Base-by-base conservation (phyloP, 1,140 invertebrate species). In the Globodera ellingtonae region DNA sequence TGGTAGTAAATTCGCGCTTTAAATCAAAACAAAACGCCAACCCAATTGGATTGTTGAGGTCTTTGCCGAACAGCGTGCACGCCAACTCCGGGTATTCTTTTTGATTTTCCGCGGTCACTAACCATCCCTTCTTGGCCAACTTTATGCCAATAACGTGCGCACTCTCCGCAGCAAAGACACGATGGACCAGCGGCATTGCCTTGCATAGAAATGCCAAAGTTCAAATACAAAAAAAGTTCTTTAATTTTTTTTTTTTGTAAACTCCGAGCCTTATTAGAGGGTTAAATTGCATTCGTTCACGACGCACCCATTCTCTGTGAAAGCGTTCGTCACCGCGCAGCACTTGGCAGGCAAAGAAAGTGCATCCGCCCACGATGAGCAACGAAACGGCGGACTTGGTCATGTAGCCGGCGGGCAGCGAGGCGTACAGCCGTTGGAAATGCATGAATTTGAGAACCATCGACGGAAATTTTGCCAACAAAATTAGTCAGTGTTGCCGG, bases 21-120 rank as follows among this genome's bases (percentile, higher is more conserved):
- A 79, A 52, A 18, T 59, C 50, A 18, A 24, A 65, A 21, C 9
- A 24, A 48, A 72, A 77, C 50, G 9, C 18, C 18, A 71, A 65
- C 81, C 82, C 82, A n/a, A 83, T 84, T n/a, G 82, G 82, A 71
- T 84, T 83, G n/a, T 78, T 48, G 24, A 83, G 80, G 44, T 84
- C 50, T 46, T 72, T 72, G 35, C 78, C 82, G 71, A 83, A 83
- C 56, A 83, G 24, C n/a, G 46, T 56, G 18, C 81, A 83, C 52
- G 72, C 72, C 50, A 84, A 74, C 35, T 73, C 71, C 44, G 66
- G 59, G 50, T 84, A 84, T 48, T 84, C 83, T 66, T 80, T 82
- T 24, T 47, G n/a, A 21, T 62, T 81, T n/a, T 59, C 62, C 18
- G 44, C 59, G 48, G 79, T 24, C 15, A 84, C 24, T 2, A 82